A percentile compares a stretch with the other conserved stretches of the same genome.
phyloP scores from a whole-genome alignment of 2,888 invertebrate species.

The Cantharis rufa region DNA sequence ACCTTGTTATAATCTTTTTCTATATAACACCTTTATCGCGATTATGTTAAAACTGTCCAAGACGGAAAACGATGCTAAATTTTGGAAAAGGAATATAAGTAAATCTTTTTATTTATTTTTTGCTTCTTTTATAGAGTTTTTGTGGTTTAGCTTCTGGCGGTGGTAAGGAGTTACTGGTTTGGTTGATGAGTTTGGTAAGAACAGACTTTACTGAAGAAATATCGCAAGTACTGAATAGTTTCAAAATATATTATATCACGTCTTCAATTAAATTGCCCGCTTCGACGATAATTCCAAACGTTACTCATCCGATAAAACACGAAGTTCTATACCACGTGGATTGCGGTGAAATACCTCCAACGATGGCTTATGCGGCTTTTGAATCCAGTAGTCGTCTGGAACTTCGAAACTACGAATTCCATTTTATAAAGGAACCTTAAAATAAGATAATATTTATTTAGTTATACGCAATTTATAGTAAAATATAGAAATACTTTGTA shows the following conservation, averaged over 20 bases:
- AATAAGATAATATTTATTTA: neutral
- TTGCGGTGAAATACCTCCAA: neutral
- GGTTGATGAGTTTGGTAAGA: neutral
- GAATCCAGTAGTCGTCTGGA: conserved; percentile 59
- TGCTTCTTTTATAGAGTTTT: fast-evolving
- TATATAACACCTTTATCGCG: conserved; percentile 39
- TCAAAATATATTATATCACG: neutral
- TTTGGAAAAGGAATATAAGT: conserved; percentile 44
- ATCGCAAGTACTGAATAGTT: neutral
- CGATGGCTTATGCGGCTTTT: conserved; percentile 45
- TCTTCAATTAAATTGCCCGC: neutral
- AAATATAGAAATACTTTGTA: neutral
- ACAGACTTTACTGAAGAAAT: neutral
- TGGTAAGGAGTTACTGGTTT: neutral
- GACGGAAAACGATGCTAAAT: conserved; percentile 29
- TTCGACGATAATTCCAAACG: neutral
- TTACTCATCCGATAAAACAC: neutral
- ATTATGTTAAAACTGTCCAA: conserved; percentile 36
- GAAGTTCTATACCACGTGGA: neutral
- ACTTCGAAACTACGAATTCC: conserved; percentile 43
- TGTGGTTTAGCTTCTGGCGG: neutral
- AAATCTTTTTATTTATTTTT: conserved; percentile 7
- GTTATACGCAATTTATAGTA: neutral
- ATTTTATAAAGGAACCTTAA: neutral
- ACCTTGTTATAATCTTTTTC: conserved; percentile 41